Percentiles rank a stretch among this genome's conserved stretches.
Conservation (phyloP, 2,113 vertebrate species). For the Semnornis frantzii region DNA sequence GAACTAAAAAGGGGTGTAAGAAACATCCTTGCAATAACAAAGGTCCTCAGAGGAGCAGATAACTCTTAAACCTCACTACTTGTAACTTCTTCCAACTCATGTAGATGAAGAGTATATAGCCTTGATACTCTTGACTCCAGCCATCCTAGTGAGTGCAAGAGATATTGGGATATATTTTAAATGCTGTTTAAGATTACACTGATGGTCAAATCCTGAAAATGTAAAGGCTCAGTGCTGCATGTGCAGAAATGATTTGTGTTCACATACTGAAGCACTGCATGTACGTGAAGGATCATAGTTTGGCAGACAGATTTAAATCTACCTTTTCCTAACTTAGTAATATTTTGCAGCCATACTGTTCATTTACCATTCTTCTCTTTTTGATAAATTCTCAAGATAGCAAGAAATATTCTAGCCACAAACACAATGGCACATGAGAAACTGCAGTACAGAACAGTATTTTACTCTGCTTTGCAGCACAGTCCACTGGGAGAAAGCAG, state of each 20-base stretch:
- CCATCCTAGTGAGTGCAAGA: neutral
- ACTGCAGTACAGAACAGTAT: neutral
- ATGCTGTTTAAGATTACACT: neutral
- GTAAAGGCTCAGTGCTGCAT: neutral
- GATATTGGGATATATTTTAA: neutral
- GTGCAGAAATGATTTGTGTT: neutral
- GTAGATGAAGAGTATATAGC: neutral
- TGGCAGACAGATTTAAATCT: neutral
- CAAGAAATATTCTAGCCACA: neutral
- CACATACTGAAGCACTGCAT: fast-evolving
- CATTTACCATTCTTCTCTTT: neutral
- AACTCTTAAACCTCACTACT: neutral
- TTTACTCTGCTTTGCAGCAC: neutral
- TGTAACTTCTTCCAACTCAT: neutral
- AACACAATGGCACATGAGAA: neutral
- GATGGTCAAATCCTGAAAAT: neutral
- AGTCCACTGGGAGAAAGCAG: neutral
- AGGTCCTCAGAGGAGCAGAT: neutral
- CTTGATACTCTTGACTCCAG: neutral
- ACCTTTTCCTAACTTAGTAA: neutral
- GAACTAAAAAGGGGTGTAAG: neutral
- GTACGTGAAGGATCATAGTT: neutral
- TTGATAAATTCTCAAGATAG: neutral
- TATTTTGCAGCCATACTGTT: neutral
- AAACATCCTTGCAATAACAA: neutral